Evolutionary conservation across 2,888 invertebrate species (phyloP).

Genomic region (Agriopis marginaria): DNA sequence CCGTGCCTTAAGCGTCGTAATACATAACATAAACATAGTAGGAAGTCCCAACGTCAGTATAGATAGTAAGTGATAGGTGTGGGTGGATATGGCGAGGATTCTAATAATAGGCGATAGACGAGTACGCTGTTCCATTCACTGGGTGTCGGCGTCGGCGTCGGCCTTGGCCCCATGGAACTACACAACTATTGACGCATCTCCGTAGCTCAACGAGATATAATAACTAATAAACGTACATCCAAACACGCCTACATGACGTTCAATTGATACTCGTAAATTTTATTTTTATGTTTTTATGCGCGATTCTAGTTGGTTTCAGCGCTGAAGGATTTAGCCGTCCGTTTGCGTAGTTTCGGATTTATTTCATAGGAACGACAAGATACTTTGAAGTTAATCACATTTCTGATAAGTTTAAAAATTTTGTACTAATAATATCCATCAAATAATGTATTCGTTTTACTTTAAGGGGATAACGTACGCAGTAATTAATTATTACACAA

Average conservation of each 20-base stretch:
- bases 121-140: constrained; percentile 78
- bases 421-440: too few species aligned
- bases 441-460: too few species aligned
- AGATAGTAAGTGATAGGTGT: constrained; percentile 44
- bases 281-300: constrained; percentile 42
- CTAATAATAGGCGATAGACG: constrained; percentile 74
- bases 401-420: too few species aligned
- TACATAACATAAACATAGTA: constrained; percentile 27
- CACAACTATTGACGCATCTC: constrained; percentile 67
- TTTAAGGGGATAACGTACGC: too few species aligned
- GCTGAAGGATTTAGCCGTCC: constrained; percentile 24
- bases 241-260: constrained; percentile 43
- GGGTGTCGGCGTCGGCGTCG: constrained; percentile 61
- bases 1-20: constrained; percentile 12
- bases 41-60: constrained; percentile 18
- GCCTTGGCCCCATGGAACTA: constrained; percentile 74
- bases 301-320: constrained; percentile 30
- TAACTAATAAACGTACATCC: constrained; percentile 44
- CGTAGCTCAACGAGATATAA: constrained; percentile 47
- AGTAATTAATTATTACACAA: too few species aligned
- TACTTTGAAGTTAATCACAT: too few species aligned
- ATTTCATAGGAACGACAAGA: not conserved
- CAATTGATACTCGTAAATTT: constrained; percentile 44
- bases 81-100: constrained; percentile 56
- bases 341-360: constrained; percentile 17